These are phyloP conservation scores for Hydrotaea diabolus DNA, from an alignment of 2,888 invertebrate species.

Conservation along the genomic window DNA sequence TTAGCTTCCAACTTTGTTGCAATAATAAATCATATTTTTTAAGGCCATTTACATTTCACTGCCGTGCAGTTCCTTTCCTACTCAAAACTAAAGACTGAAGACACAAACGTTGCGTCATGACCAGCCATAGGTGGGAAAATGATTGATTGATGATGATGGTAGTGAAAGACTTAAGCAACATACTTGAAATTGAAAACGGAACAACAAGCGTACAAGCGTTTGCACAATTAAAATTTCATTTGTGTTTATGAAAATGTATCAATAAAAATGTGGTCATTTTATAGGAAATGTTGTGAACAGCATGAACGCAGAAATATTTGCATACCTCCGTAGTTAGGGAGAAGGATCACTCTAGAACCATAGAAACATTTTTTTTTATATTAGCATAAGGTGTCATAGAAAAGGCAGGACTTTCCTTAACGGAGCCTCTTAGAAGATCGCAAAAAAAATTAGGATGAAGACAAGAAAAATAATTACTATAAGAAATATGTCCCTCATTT, in stretches of 20 bases:
- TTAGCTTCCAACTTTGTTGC: conserved; percentile 4
- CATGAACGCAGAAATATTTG: too few relatives aligned
- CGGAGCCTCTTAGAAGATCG: too few relatives aligned
- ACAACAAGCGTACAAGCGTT: not conserved
- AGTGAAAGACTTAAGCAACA: conserved; percentile 64
- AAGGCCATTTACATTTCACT: conserved; percentile 15
- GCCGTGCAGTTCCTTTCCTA: conserved; percentile 17
- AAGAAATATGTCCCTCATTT: too few relatives aligned
- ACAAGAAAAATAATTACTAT: too few relatives aligned
- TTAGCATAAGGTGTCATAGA: too few relatives aligned
- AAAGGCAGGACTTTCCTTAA: too few relatives aligned
- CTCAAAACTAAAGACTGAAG: conserved; percentile 44
- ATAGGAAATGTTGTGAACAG: too few relatives aligned
- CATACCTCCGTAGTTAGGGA: too few relatives aligned
- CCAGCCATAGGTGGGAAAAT: not conserved
- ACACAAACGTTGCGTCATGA: not conserved
- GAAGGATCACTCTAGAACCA: too few relatives aligned
- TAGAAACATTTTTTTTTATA: too few relatives aligned
- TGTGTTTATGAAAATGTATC: not conserved
- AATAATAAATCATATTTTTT: conserved; percentile 18
- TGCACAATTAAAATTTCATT: too few relatives aligned
- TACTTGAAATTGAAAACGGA: conserved; percentile 29
- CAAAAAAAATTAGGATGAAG: too few relatives aligned
- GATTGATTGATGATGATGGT: not conserved
- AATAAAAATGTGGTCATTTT: not conserved